Evolutionary conservation across 2,113 vertebrate genomes (phyloP).

Genomic region (Tympanuchus pallidicinctus): DNA sequence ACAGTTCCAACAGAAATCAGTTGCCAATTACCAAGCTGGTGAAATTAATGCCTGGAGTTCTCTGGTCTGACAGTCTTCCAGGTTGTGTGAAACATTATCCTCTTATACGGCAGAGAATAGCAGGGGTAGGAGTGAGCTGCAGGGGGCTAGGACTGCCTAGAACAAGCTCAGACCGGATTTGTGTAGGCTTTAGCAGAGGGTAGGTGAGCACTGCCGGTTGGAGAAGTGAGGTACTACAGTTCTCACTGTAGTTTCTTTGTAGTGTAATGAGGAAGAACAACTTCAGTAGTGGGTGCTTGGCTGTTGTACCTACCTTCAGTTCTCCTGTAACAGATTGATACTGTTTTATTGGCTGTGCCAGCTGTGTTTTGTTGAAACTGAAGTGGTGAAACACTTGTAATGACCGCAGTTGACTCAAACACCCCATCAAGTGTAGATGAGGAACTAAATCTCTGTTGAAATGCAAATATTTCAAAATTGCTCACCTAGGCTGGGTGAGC

Average conservation of each 20-base stretch:
- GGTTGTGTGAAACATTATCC: accelerated
- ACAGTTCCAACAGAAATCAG: not conserved
- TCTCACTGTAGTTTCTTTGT: accelerated
- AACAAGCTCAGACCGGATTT: conserved; percentile 32
- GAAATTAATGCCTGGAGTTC: not conserved
- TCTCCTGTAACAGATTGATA: accelerated
- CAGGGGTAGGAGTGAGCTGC: not conserved
- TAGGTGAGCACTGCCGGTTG: not conserved
- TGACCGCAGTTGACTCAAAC: too few species aligned
- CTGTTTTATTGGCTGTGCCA: not conserved
- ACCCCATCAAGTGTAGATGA: not conserved
- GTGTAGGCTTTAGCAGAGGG: not conserved
- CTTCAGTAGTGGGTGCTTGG: not conserved
- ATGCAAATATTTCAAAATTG: accelerated
- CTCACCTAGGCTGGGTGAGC: not conserved
- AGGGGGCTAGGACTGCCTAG: not conserved
- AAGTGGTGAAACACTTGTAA: not conserved
- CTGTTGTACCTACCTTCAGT: accelerated
- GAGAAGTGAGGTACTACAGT: not conserved
- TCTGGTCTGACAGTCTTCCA: not conserved
- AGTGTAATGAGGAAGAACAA: accelerated
- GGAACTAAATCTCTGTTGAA: not conserved
- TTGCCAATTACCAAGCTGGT: not conserved
- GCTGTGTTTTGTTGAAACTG: not conserved
- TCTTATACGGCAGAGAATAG: not conserved